phyloP scores from a whole-genome alignment of 2,113 vertebrate genomes.

The Trachemys scripta region DNA sequence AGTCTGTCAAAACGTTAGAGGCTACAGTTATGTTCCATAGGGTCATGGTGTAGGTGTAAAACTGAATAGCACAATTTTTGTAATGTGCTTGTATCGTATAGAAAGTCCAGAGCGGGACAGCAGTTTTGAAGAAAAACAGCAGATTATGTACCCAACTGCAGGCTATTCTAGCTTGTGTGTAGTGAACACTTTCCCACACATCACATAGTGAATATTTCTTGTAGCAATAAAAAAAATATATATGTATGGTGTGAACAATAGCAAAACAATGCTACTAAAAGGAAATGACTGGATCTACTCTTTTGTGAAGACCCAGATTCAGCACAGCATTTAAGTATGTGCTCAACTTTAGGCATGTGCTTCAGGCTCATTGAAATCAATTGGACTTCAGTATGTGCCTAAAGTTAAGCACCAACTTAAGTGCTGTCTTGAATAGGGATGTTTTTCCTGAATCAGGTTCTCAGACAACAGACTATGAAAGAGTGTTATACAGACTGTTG shows the following conservation, averaged over 20 bases:
- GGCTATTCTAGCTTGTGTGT: neutral
- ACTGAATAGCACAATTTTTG: conserved; percentile 20
- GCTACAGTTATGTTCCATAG: conserved; percentile 13
- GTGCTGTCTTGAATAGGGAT: neutral
- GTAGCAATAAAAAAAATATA: neutral
- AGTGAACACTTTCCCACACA: neutral
- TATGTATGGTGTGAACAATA: neutral
- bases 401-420: neutral
- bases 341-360: neutral
- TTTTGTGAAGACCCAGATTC: neutral
- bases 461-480: neutral
- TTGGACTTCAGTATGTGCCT: rapidly evolving
- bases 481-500: neutral
- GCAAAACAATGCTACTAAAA: neutral
- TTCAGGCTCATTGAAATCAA: neutral
- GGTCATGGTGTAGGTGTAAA: neutral
- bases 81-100: neutral
- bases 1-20: neutral
- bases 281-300: neutral
- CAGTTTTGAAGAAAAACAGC: neutral
- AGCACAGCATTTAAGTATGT: neutral
- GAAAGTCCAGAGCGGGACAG: neutral
- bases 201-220: neutral
- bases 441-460: neutral
- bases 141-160: neutral